phyloP scores from a whole-genome alignment of 2,888 invertebrate genomes.

The Siphlonurus alternatus region DNA sequence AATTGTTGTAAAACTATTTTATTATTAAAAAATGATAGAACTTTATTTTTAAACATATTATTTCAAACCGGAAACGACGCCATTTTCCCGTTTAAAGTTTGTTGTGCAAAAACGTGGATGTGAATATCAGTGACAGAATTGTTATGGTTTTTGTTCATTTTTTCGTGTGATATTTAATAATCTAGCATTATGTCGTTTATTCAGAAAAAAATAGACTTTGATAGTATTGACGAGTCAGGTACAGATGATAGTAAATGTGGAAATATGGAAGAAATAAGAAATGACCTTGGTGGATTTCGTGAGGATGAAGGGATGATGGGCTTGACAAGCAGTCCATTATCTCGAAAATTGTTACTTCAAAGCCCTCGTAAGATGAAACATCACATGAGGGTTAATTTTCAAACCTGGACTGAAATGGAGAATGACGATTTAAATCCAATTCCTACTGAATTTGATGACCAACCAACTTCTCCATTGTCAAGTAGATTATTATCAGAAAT shows the following conservation, averaged over 20 bases:
- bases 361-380: background rate
- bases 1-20: no score
- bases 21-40: no score
- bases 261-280: background rate
- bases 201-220: background rate
- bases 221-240: background rate
- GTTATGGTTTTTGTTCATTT: background rate
- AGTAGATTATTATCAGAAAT: background rate
- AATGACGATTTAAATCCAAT: background rate
- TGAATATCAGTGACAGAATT: background rate
- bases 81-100: slow-evolving; percentile 1
- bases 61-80: background rate
- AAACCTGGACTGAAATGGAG: background rate
- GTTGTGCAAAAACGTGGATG: slow-evolving; percentile 2
- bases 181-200: background rate
- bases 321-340: background rate
- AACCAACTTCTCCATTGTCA: background rate
- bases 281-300: background rate
- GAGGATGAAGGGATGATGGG: background rate
- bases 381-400: background rate
- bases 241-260: background rate
- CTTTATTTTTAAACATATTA: no score
- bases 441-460: background rate
- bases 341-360: background rate
- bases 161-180: background rate